Evolutionary conservation across 2,113 vertebrate species (phyloP).

Genomic region (Notiomystis cincta): DNA sequence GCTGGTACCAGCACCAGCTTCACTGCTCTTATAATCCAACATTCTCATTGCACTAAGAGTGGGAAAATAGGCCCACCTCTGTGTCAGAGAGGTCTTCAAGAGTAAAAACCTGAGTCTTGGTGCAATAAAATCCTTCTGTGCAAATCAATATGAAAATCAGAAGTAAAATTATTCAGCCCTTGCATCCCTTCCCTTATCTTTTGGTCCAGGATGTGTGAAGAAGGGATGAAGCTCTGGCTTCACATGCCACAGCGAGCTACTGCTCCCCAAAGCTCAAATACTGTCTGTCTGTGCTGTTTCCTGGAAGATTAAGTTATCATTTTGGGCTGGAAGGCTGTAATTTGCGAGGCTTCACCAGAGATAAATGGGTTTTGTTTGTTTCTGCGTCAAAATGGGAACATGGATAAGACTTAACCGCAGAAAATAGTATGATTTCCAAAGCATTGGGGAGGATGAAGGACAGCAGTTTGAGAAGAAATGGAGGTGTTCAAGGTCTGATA

Average conservation of each 20-base stretch:
- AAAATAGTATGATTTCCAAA: background rate
- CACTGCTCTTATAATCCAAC: rapidly evolving
- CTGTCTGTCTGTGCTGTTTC: background rate
- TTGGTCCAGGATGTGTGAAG: background rate
- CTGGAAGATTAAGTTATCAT: conserved; percentile 30
- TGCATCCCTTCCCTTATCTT: background rate
- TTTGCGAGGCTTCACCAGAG: background rate
- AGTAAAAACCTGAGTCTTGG: background rate
- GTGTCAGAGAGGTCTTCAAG: background rate
- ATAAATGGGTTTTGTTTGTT: background rate
- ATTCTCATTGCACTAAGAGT: background rate
- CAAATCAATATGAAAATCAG: background rate
- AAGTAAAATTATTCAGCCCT: background rate
- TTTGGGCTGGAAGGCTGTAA: background rate
- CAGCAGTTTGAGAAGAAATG: background rate
- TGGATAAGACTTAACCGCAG: background rate
- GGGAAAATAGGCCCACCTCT: background rate
- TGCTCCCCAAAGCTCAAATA: background rate
- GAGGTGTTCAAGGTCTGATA: background rate
- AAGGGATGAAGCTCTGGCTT: background rate
- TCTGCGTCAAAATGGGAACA: background rate
- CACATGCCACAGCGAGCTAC: background rate
- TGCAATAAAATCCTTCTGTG: background rate
- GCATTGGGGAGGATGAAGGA: background rate
- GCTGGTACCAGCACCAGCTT: background rate